These are phyloP conservation scores for Ophiothrix spiculata DNA, from an alignment of 35 echinoderm and acorn worm genomes.

Conservation along the genomic window DNA sequence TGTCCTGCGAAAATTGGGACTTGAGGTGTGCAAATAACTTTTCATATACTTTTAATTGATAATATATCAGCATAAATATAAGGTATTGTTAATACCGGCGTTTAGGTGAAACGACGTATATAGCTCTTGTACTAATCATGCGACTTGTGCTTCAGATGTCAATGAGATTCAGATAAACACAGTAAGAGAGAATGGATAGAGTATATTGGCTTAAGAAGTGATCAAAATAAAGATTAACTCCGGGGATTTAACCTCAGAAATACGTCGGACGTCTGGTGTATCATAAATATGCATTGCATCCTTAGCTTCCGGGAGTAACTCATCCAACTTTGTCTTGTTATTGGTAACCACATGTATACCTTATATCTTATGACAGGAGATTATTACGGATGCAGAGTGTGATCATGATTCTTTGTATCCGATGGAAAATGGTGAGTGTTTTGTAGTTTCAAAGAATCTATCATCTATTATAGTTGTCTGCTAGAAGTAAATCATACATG, in stretches of 20 bases:
- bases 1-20: neutral
- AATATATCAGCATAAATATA: neutral
- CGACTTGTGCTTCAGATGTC: too few species aligned
- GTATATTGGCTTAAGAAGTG: neutral
- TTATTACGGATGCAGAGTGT: neutral
- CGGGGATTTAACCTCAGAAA: neutral
- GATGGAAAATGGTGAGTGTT: conserved; percentile 11
- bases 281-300: neutral
- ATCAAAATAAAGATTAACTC: neutral
- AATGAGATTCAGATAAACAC: too few species aligned
- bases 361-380: conserved; percentile 11
- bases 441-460: neutral
- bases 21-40: neutral
- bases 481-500: neutral
- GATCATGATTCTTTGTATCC: neutral
- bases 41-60: neutral
- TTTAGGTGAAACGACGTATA: neutral
- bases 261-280: neutral
- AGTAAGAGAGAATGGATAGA: too few species aligned
- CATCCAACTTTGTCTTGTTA: neutral
- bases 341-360: neutral
- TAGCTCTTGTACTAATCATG: neutral
- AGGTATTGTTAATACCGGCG: neutral
- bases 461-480: neutral
- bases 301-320: neutral